phyloP scores from a whole-genome alignment of 2,888 invertebrate species.

The Protophormia terraenovae region DNA sequence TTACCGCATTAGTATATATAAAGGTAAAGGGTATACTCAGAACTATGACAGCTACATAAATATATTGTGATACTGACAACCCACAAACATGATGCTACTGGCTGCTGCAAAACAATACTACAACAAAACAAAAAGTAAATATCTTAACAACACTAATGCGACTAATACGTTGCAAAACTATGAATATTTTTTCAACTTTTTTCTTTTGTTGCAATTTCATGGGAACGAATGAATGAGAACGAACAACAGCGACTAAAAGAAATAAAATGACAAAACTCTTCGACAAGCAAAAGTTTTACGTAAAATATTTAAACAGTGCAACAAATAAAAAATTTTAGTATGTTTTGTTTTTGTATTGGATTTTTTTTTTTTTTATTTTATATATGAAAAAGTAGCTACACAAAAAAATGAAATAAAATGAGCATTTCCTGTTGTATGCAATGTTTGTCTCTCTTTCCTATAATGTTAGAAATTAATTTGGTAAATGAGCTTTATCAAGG shows the following conservation, averaged over 20 bases:
- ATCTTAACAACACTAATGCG: conserved; percentile 54
- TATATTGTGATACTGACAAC: neutral
- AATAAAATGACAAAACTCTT: conserved; percentile 45
- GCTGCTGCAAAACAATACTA: neutral
- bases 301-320: conserved; percentile 37
- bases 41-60: neutral
- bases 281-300: conserved; percentile 42
- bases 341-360: neutral
- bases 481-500: too few relatives aligned
- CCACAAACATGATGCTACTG: neutral
- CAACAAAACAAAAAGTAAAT: conserved; percentile 16
- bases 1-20: too few relatives aligned
- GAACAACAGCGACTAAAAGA: neutral
- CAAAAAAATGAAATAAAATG: neutral
- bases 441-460: too few relatives aligned
- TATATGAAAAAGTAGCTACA: neutral
- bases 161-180: conserved; percentile 44
- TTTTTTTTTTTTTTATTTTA: neutral
- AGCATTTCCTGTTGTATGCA: too few relatives aligned
- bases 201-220: conserved; percentile 34
- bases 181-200: neutral
- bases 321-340: neutral
- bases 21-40: too few relatives aligned
- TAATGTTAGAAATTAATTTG: neutral
- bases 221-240: neutral